Conservation (phyloP, 1,140 invertebrate genomes). For the Nautilus pompilius region DNA sequence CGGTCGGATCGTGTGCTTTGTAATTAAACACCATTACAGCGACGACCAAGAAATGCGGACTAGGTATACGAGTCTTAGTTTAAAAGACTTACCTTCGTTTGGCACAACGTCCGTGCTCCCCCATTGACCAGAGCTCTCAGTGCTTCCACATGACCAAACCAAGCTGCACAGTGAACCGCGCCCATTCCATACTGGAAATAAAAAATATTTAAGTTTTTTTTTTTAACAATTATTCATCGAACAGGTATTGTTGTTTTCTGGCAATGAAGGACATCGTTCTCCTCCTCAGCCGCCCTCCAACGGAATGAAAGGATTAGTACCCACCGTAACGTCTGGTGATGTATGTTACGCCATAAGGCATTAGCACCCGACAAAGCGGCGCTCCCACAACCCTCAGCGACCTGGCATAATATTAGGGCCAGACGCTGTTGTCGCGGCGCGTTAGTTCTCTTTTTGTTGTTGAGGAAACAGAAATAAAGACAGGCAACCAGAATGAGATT, state of each 20-base stretch:
- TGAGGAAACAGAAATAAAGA: no score
- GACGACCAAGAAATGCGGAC: no score
- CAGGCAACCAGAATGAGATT: no score
- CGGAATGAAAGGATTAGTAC: background rate
- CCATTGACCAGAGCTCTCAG: constrained; percentile 71
- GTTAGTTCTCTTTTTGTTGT: no score
- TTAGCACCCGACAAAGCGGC: background rate
- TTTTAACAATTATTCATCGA: no score
- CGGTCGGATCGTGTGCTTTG: no score
- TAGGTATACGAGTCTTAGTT: no score
- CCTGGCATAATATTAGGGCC: no score
- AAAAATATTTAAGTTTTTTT: no score
- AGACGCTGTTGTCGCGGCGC: no score
- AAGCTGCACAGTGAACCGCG: constrained; percentile 75
- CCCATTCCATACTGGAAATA: constrained; percentile 74
- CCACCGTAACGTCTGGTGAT: background rate
- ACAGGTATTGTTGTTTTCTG: background rate
- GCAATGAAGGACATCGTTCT: background rate
- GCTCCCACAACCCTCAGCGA: no score
- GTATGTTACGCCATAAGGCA: background rate
- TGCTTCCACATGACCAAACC: constrained; percentile 74
- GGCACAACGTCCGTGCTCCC: constrained; percentile 70
- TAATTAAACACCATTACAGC: no score
- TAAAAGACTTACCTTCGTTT: constrained; percentile 68
- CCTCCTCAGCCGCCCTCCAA: background rate